Conservation (phyloP, 1,140 invertebrate genomes). For the Papilio polyxenes region DNA sequence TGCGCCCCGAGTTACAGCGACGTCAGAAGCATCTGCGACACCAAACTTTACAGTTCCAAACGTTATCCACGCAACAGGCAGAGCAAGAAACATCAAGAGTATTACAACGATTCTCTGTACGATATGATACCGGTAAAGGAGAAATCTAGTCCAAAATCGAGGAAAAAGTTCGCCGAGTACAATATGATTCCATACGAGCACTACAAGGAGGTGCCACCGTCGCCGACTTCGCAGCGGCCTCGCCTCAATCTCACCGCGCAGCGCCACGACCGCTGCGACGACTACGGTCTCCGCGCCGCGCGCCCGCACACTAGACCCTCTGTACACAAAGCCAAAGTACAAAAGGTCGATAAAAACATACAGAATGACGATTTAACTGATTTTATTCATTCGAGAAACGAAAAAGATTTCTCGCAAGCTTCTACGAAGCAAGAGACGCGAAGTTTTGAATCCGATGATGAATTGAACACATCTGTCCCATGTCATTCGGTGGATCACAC, state of each 20-base stretch:
- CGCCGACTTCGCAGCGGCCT: conserved; percentile 65
- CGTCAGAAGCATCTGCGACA: conserved; percentile 67
- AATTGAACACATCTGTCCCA: conserved; percentile 43
- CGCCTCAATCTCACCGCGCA: conserved; percentile 68
- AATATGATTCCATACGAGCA: conserved; percentile 49
- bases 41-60: conserved; percentile 64
- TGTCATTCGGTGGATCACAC: conserved; percentile 45
- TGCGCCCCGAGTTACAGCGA: conserved; percentile 47
- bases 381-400: background rate
- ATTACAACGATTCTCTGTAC: conserved; percentile 68
- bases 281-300: conserved; percentile 44
- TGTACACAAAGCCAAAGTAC: conserved; percentile 10
- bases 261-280: conserved; percentile 55
- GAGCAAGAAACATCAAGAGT: conserved; percentile 46
- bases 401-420: background rate
- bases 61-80: conserved; percentile 46
- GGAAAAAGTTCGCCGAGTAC: conserved; percentile 62
- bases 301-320: conserved; percentile 28
- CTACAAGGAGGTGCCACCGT: conserved; percentile 74
- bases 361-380: conserved; percentile 23
- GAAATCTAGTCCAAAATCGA: conserved; percentile 69
- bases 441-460: conserved; percentile 27
- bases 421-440: background rate
- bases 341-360: conserved; percentile 38
- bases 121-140: conserved; percentile 73